Conservation (phyloP, 2,888 invertebrate genomes). For the Monoplex corrugatus region DNA sequence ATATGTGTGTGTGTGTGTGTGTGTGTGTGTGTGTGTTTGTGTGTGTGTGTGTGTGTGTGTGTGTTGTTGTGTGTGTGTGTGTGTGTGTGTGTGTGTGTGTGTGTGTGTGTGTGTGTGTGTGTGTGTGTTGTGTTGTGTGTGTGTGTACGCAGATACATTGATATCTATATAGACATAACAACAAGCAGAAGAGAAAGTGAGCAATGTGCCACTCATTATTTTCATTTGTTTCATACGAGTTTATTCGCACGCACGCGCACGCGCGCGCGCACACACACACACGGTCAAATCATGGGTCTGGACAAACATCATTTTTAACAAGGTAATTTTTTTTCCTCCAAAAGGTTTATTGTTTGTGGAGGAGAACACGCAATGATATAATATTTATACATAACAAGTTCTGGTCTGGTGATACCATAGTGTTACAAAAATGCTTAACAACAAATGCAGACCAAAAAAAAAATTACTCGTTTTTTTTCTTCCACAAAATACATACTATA, state of each 20-base stretch:
- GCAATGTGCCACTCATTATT: no score
- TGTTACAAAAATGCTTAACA: neutral
- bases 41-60: slow-evolving; percentile 19
- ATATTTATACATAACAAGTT: no score
- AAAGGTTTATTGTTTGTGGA: no score
- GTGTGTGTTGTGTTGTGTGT: neutral
- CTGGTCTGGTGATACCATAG: no score
- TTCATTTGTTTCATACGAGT: neutral
- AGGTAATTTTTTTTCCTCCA: no score
- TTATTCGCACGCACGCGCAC: neutral
- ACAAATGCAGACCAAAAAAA: slow-evolving; percentile 82
- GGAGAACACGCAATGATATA: no score
- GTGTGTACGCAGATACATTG: neutral
- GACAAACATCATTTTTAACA: no score
- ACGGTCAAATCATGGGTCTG: neutral
- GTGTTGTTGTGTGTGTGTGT: slow-evolving; percentile 33
- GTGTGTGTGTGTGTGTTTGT: neutral
- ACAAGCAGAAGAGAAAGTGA: neutral
- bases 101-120: neutral
- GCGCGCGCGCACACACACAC: neutral
- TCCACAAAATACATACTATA: no score
- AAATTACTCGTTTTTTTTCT: neutral
- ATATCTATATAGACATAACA: neutral
- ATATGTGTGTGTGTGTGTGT: neutral
- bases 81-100: neutral